These are phyloP conservation scores for Xestia ashworthii DNA, from an alignment of 2,888 invertebrate genomes.

Conservation along the genomic window DNA sequence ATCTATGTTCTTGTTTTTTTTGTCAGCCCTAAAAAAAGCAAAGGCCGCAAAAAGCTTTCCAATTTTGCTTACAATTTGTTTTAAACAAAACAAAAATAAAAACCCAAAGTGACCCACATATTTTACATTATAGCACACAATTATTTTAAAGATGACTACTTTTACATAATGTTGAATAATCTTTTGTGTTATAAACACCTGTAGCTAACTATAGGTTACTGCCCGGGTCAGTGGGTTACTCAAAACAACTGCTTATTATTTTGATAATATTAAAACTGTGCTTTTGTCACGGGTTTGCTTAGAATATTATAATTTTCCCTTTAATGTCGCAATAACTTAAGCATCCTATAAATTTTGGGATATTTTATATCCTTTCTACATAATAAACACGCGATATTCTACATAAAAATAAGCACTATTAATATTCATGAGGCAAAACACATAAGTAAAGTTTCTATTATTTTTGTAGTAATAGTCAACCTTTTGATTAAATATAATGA, in stretches of 20 bases:
- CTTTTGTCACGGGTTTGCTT: conserved; percentile 9
- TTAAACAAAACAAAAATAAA: not conserved
- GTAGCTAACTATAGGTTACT: conserved; percentile 52
- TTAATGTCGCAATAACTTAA: conserved; percentile 6
- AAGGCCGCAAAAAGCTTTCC: too few species aligned
- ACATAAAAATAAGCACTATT: conserved; percentile 6
- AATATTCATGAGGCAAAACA: not conserved
- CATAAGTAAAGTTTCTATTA: not conserved
- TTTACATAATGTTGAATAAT: conserved; percentile 61
- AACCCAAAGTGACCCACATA: not conserved
- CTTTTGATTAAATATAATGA: not conserved
- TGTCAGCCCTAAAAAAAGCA: too few species aligned
- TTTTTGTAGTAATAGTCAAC: not conserved
- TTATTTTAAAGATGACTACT: conserved; percentile 1
- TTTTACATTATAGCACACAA: not conserved
- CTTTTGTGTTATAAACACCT: conserved; percentile 51
- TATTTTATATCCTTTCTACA: conserved; percentile 11
- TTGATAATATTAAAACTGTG: conserved; percentile 27
- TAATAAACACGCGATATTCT: conserved; percentile 25
- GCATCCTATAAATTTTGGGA: conserved; percentile 21
- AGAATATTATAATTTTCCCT: not conserved
- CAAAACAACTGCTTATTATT: conserved; percentile 53
- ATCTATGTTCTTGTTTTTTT: too few species aligned
- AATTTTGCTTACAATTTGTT: not conserved
- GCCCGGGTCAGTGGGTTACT: conserved; percentile 60